Evolutionary conservation across 2,888 invertebrate genomes (phyloP).

Genomic region (Lysandra bellargus): DNA sequence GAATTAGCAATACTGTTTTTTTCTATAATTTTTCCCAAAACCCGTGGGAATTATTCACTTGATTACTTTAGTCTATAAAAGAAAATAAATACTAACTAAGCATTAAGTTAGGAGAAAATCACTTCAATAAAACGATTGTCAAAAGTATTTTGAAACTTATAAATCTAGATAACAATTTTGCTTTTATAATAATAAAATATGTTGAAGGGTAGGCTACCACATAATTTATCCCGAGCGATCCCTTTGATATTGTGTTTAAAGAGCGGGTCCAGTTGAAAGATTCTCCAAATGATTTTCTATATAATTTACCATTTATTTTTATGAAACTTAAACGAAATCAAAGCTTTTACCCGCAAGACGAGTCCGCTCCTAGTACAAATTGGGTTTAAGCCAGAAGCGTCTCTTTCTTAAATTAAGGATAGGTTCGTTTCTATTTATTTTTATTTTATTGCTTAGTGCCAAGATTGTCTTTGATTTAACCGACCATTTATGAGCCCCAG

Average conservation of each 20-base stretch:
- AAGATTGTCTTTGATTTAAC: background rate
- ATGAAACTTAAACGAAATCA: conserved; percentile 28
- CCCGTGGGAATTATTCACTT: too few relatives aligned
- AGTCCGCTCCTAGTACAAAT: conserved; percentile 24
- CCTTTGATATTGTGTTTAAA: conserved; percentile 31
- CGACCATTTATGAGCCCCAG: background rate
- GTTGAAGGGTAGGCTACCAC: conserved; percentile 23
- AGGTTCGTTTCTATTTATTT: background rate
- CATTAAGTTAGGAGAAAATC: too few relatives aligned
- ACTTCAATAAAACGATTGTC: background rate
- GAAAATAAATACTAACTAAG: too few relatives aligned
- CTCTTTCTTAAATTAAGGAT: conserved; percentile 3
- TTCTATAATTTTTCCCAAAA: too few relatives aligned
- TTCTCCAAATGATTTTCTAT: conserved; percentile 18
- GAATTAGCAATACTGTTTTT: too few relatives aligned
- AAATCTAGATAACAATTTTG: conserved; percentile 11
- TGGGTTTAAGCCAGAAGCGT: conserved; percentile 19
- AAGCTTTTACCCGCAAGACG: conserved; percentile 30
- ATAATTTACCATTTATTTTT: conserved; percentile 32
- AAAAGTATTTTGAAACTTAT: background rate
- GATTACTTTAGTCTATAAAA: too few relatives aligned
- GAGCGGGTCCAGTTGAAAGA: conserved; percentile 24
- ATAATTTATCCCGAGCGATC: conserved; percentile 21
- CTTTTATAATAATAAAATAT: conserved; percentile 16
- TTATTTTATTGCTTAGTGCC: background rate